A percentile compares a stretch with the other conserved stretches of the same genome.
Conservation (phyloP, 2,888 invertebrate species). For the Diaphora mendica region DNA sequence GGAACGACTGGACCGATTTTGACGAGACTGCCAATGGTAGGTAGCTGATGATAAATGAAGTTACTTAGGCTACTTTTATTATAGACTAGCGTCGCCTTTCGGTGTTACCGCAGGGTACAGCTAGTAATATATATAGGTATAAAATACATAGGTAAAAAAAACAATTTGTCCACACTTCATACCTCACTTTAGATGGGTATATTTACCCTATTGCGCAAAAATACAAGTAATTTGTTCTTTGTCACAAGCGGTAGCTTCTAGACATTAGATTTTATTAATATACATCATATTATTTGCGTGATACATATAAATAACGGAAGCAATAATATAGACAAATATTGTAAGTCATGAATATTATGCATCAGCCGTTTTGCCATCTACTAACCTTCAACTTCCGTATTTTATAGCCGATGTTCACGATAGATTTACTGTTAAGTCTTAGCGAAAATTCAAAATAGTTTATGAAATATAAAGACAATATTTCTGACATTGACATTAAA, state of each 20-base stretch:
- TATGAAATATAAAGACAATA: slow-evolving; percentile 8
- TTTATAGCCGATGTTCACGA: slow-evolving; percentile 16
- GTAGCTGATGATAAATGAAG: too few species aligned
- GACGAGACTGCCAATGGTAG: too few species aligned
- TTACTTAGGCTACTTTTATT: too few species aligned
- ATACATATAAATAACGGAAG: slow-evolving; percentile 3
- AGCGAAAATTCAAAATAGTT: slow-evolving; percentile 4
- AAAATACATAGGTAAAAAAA: too few species aligned
- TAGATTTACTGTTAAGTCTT: slow-evolving; percentile 11
- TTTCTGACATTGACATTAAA: slow-evolving; percentile 1
- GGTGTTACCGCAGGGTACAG: too few species aligned
- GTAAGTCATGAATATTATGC: slow-evolving; percentile 11
- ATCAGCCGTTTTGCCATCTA: slow-evolving; percentile 5
- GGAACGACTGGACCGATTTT: too few species aligned
- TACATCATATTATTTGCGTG: background rate
- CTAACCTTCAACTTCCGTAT: slow-evolving; percentile 12
- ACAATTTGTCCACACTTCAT: too few species aligned
- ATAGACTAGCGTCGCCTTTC: too few species aligned
- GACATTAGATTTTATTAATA: background rate
- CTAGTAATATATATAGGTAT: too few species aligned
- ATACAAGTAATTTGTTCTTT: too few species aligned
- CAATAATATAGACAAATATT: background rate
- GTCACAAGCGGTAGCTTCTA: background rate
- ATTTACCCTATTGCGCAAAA: too few species aligned
- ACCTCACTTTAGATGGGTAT: too few species aligned